Evolutionary conservation across 2,888 invertebrate genomes (phyloP).

Genomic region (Nemapogon koenigi): DNA sequence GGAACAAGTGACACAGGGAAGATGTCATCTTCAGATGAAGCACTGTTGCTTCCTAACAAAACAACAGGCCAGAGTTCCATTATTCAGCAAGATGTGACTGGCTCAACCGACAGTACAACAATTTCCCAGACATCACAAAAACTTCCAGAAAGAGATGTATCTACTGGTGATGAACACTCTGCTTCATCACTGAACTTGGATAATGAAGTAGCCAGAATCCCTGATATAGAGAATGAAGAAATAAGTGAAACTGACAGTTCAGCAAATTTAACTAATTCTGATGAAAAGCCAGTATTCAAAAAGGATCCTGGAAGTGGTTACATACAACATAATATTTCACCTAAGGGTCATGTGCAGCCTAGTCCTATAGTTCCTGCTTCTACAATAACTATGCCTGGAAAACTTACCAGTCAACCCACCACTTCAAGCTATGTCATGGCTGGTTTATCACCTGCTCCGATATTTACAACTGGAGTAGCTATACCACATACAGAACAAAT

Average conservation of each 20-base stretch:
- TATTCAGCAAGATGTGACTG: conserved; percentile 39
- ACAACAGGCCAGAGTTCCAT: conserved; percentile 36
- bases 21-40: conserved; percentile 46
- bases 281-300: conserved; percentile 33
- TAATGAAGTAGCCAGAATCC: conserved; percentile 30
- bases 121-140: conserved; percentile 46
- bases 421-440: conserved; percentile 56
- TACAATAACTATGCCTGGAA: conserved; percentile 21
- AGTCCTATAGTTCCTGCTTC: conserved; percentile 25
- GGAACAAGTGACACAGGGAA: conserved; percentile 50
- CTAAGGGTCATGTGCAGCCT: conserved; percentile 34
- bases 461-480: conserved; percentile 40
- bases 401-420: conserved; percentile 28
- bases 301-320: conserved; percentile 40
- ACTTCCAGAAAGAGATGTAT: conserved; percentile 41
- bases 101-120: conserved; percentile 51
- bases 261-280: conserved; percentile 34
- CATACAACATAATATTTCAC: conserved; percentile 30
- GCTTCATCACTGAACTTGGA: conserved; percentile 45
- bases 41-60: conserved; percentile 44
- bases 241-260: conserved; percentile 23
- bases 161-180: conserved; percentile 48
- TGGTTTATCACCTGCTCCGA: conserved; percentile 35
- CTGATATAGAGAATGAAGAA: conserved; percentile 17
- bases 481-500: conserved; percentile 24